Evolutionary conservation across 2,797 vertebrate species (phyloP).

Genomic region (Champsocephalus esox): DNA sequence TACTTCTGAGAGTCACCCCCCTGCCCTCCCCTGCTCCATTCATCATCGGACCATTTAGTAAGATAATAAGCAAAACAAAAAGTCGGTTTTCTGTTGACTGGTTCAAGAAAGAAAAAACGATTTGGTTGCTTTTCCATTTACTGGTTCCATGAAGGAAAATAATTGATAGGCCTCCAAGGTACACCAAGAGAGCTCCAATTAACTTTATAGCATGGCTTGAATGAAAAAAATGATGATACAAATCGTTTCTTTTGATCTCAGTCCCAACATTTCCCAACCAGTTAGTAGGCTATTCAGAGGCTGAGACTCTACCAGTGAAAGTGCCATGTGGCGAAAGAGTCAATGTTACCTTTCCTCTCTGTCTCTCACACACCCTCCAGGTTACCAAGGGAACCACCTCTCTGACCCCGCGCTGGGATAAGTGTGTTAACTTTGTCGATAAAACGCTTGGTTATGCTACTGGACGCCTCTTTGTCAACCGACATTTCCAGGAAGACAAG

Average conservation of each 20-base stretch:
- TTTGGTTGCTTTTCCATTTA: too few relatives aligned
- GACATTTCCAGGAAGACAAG: constrained; percentile 97
- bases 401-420: constrained; percentile 94
- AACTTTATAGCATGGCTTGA: background rate
- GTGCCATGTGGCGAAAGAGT: background rate
- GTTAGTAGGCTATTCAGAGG: background rate
- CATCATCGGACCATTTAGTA: too few relatives aligned
- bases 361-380: constrained; percentile 71
- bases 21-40: too few relatives aligned
- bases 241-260: background rate
- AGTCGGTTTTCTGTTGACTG: too few relatives aligned
- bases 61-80: too few relatives aligned
- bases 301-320: background rate
- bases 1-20: too few relatives aligned
- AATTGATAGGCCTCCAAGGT: too few relatives aligned
- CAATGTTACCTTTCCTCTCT: constrained; percentile 22
- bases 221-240: constrained; percentile 2
- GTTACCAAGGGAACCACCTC: constrained; percentile 94
- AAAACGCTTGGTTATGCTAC: constrained; percentile 90
- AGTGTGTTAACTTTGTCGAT: constrained; percentile 96
- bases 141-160: too few relatives aligned
- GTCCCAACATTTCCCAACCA: background rate
- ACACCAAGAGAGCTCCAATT: background rate
- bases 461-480: constrained; percentile 94
- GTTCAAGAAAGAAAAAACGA: too few relatives aligned